phyloP scores from a whole-genome alignment of 2,888 invertebrate genomes.

The Epicampocera succincta region DNA sequence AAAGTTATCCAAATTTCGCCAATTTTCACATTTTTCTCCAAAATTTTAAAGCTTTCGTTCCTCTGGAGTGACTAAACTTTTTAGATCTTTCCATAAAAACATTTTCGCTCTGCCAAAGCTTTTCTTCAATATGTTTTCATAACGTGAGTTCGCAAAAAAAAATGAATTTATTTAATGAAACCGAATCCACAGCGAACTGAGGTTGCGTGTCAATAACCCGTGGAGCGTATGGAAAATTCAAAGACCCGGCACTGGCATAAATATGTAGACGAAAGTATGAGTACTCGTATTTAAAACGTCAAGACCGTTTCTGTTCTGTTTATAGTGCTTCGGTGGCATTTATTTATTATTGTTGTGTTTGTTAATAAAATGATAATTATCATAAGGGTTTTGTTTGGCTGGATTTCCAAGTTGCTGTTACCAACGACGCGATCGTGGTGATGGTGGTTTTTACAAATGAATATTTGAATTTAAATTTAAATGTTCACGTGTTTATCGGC shows the following conservation, averaged over 20 bases:
- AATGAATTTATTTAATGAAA: not conserved
- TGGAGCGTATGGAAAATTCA: constrained; percentile 9
- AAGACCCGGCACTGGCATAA: constrained; percentile 2
- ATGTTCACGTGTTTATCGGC: constrained; percentile 67
- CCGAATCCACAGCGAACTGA: constrained; percentile 24
- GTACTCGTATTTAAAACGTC: constrained; percentile 17
- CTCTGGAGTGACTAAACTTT: no score
- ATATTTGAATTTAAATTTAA: constrained; percentile 61
- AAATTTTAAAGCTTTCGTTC: no score
- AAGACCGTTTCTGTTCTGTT: constrained; percentile 26
- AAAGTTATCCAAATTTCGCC: no score
- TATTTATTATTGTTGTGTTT: constrained; percentile 46
- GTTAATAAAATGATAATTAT: constrained; percentile 62
- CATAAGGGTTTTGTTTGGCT: constrained; percentile 57
- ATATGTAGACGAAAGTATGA: not conserved
- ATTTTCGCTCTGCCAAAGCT: no score
- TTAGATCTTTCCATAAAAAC: no score
- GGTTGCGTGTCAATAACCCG: constrained; percentile 44
- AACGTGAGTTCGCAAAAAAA: not conserved
- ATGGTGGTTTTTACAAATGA: constrained; percentile 58
- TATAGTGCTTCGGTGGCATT: constrained; percentile 52
- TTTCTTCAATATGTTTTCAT: not conserved
- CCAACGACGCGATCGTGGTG: constrained; percentile 22
- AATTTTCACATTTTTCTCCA: no score
- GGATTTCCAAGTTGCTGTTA: constrained; percentile 42